Percentiles rank a stretch among this genome's conserved stretches.
phyloP scores from a whole-genome alignment of 2,888 invertebrate genomes.

The Eudemis profundana region DNA sequence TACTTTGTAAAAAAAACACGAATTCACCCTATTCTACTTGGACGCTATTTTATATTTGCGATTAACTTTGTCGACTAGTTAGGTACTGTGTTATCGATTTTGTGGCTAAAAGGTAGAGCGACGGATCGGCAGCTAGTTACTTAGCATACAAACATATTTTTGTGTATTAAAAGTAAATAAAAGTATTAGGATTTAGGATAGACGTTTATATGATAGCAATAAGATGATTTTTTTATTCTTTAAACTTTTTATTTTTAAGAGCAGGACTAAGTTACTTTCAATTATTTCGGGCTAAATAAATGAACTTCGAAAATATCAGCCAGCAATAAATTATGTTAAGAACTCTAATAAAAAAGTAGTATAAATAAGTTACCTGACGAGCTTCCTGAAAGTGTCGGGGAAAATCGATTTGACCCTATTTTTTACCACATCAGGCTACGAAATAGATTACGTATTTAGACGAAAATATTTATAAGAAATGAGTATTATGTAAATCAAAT shows the following conservation, averaged over 20 bases:
- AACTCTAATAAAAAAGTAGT: neutral
- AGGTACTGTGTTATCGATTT: conserved; percentile 30
- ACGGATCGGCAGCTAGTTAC: conserved; percentile 39
- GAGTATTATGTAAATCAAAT: conserved; percentile 18
- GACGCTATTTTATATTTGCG: conserved; percentile 34
- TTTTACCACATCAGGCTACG: neutral
- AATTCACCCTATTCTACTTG: conserved; percentile 27
- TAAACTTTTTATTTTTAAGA: conserved; percentile 33
- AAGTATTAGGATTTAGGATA: conserved; percentile 38
- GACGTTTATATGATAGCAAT: conserved; percentile 41
- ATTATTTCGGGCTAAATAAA: conserved; percentile 7
- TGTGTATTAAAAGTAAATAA: conserved; percentile 37
- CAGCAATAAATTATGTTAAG: neutral
- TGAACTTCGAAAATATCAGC: neutral
- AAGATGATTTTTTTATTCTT: conserved; percentile 31
- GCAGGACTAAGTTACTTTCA: conserved; percentile 26
- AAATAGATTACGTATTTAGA: neutral
- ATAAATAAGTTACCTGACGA: neutral
- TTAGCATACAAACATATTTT: conserved; percentile 37
- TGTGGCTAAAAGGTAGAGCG: conserved; percentile 39
- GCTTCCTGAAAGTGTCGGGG: conserved; percentile 5
- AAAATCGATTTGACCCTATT: neutral
- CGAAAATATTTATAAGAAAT: conserved; percentile 1
- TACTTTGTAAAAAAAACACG: conserved; percentile 36
- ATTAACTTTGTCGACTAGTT: conserved; percentile 32